Conservation (phyloP, 2,888 invertebrate species). For the Clistopyga incitator region DNA sequence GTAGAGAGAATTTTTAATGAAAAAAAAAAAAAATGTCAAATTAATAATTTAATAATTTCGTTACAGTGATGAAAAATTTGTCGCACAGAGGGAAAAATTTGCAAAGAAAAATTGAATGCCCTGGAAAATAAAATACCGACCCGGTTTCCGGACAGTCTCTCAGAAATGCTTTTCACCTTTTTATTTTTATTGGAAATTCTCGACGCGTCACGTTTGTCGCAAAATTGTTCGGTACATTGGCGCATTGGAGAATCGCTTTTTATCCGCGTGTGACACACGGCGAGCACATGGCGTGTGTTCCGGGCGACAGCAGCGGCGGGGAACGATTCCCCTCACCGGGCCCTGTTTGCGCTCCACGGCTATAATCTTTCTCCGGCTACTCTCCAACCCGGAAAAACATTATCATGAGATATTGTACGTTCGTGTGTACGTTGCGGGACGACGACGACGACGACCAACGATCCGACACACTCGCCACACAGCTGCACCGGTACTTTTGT, state of each 20-base stretch:
- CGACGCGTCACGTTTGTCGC: constrained; percentile 40
- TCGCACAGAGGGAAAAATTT: too few species aligned
- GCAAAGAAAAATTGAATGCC: too few species aligned
- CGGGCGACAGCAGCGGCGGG: constrained; percentile 17
- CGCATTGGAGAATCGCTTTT: constrained; percentile 42
- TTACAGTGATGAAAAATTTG: too few species aligned
- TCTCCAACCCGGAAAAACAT: constrained; percentile 50
- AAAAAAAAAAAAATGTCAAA: too few species aligned
- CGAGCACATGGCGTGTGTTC: constrained; percentile 53
- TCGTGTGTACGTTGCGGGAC: constrained; percentile 62
- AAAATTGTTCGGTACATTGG: constrained; percentile 43
- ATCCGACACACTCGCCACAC: constrained; percentile 43
- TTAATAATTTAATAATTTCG: background rate
- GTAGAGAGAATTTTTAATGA: too few species aligned
- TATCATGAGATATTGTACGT: constrained; percentile 68
- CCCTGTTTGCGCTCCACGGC: constrained; percentile 24
- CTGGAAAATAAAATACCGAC: background rate
- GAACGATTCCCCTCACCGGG: constrained; percentile 50
- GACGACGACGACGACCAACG: constrained; percentile 52
- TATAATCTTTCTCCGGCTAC: constrained; percentile 42
- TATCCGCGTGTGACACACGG: constrained; percentile 55
- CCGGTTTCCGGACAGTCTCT: background rate
- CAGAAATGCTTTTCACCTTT: background rate
- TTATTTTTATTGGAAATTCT: constrained; percentile 11
- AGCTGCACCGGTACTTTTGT: constrained; percentile 13